Evolutionary conservation across 1,140 invertebrate species (phyloP), one percentile per base, ranked within the genome.

Genomic region (Sinonovacula constricta): DNA sequence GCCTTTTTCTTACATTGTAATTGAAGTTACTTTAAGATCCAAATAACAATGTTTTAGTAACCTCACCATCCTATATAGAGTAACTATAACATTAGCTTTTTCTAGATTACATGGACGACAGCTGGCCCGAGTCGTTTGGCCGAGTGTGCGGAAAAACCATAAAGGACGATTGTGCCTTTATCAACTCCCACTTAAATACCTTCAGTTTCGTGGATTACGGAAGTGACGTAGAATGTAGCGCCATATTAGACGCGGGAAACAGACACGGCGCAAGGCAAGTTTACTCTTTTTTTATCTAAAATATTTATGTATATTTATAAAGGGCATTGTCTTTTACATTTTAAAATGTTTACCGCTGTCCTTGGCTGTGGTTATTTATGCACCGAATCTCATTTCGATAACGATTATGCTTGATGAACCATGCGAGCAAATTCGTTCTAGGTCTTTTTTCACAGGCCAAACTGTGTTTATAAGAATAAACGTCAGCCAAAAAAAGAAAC

Each of bases 101-200:
- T 63, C 22, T 12, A 76, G 72, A 76, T 33, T 76, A 66, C 45
- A 76, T 76, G 72, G 72, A 76, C 72, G 63, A 76, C 49, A 36
- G 63, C 18, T 76, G 72, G 72, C 53, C 72, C n/a, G 22, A 2
- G 2, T 62, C 72, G 33, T 67, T 76, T 45, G 72, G 72, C n/a
- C 72, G 67, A 51, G 63, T 34, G n/a, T 76, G 72, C 24, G 72
- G 63, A 4, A 66, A 57, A 22, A 33, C 51, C 4, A 49, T 67
- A 12, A 28, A 76, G 49, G 63, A 76, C 31, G 72, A 76, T 22
- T 76, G 60, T 57, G 26, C 59, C 3, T 76, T 66, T 49, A 10
- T 76, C 28, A 76, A 76, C 54, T 76, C 72, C 4, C 72, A 76
- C 22, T 53, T 76, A 4, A 76, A 76, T 49, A 33, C 51, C 2